These are phyloP conservation scores for Gambusia affinis DNA, from an alignment of 2,113 vertebrate genomes.

Conservation along the genomic window DNA sequence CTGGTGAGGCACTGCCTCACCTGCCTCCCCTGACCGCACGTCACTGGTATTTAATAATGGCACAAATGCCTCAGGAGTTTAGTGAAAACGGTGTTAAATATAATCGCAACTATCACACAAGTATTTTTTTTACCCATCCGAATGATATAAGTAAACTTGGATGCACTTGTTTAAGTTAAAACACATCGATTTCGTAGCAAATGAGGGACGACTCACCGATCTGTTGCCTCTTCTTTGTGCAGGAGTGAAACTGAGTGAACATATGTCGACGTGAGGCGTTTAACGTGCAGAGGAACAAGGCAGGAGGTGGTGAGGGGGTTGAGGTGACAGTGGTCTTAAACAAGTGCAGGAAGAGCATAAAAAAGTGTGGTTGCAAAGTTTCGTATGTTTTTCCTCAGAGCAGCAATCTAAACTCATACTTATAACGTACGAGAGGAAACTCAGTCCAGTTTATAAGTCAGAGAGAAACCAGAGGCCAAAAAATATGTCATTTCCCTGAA, in stretches of 20 bases:
- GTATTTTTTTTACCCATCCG: not conserved
- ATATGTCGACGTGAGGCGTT: not conserved
- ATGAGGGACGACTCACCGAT: conserved; percentile 41
- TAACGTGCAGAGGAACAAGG: not conserved
- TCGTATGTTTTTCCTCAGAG: not conserved
- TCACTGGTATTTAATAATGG: not conserved
- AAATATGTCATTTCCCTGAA: conserved; percentile 49
- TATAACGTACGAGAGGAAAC: conserved; percentile 12
- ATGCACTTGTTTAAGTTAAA: not conserved
- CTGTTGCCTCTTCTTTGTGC: not conserved
- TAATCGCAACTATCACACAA: not conserved
- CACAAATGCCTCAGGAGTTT: not conserved
- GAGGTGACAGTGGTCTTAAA: conserved; percentile 35
- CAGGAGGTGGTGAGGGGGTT: conserved; percentile 1
- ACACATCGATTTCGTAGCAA: not conserved
- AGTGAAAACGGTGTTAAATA: not conserved
- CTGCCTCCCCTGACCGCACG: no score
- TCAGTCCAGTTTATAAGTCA: conserved; percentile 46
- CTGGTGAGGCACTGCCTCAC: no score
- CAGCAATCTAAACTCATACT: conserved; percentile 4
- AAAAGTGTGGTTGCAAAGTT: conserved; percentile 23
- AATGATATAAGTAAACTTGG: not conserved
- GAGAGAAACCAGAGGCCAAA: conserved; percentile 17
- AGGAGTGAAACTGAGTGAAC: conserved; percentile 13
- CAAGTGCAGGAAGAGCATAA: not conserved